Percentiles rank a stretch among this genome's conserved stretches.
These are phyloP conservation scores for Eupithecia subumbrata DNA, from an alignment of 2,888 invertebrate genomes.

Conservation along the genomic window DNA sequence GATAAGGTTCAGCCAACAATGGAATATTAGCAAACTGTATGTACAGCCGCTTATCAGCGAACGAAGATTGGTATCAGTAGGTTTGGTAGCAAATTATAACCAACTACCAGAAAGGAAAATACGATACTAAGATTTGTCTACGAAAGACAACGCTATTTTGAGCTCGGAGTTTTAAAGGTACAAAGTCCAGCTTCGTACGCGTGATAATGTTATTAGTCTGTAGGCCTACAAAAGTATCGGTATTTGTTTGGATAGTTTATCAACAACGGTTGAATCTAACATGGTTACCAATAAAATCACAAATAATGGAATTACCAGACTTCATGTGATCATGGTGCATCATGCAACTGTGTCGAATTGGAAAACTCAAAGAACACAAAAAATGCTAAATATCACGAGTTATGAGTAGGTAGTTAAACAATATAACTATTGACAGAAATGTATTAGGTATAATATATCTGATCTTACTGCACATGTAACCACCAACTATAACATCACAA, in stretches of 20 bases:
- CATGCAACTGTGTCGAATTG: not conserved
- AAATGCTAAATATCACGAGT: not conserved
- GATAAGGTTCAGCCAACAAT: slow-evolving; percentile 25
- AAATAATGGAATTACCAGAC: not conserved
- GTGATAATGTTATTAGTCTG: not conserved
- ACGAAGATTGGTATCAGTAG: not conserved
- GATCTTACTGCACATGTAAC: no score
- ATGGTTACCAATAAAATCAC: not conserved
- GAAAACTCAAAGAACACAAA: not conserved
- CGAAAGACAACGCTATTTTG: slow-evolving; percentile 28
- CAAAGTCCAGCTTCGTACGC: slow-evolving; percentile 31
- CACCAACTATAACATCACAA: no score
- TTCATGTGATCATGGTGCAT: not conserved
- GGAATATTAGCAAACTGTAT: not conserved
- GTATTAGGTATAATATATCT: no score
- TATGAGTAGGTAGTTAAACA: no score
- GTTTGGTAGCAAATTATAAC: not conserved
- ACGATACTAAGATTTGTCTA: not conserved
- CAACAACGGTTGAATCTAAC: not conserved
- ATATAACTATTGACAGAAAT: no score
- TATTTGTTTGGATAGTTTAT: not conserved
- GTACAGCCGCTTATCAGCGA: not conserved
- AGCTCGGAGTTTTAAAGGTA: slow-evolving; percentile 19
- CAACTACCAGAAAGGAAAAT: not conserved
- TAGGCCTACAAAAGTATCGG: not conserved